Conservation (phyloP, 2,888 invertebrate species). For the Holacanthella duospinosa region DNA sequence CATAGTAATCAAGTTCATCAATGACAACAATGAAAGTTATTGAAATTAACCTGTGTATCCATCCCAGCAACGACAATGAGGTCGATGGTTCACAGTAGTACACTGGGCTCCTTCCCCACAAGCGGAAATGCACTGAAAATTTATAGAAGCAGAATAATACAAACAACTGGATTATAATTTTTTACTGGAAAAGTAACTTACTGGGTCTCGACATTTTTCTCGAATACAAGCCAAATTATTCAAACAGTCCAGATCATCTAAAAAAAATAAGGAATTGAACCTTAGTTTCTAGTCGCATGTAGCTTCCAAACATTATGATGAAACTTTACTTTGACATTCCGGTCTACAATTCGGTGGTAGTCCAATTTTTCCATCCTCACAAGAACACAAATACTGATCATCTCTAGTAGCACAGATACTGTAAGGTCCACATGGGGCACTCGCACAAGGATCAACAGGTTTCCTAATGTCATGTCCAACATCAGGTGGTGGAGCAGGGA, state of each 20-base stretch:
- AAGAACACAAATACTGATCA: slow-evolving; percentile 45
- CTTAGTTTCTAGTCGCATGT: neutral
- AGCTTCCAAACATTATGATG: neutral
- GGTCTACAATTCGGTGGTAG: slow-evolving; percentile 48
- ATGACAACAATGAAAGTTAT: too few relatives aligned
- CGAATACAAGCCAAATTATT: slow-evolving; percentile 50
- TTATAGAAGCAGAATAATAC: too few relatives aligned
- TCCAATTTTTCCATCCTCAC: slow-evolving; percentile 52
- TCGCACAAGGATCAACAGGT: slow-evolving; percentile 45
- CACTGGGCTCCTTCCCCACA: slow-evolving; percentile 58
- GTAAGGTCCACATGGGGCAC: slow-evolving; percentile 65
- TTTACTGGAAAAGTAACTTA: slow-evolving; percentile 37
- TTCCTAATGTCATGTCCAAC: neutral
- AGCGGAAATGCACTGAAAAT: slow-evolving; percentile 51
- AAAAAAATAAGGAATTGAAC: neutral
- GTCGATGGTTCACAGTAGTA: slow-evolving; percentile 46
- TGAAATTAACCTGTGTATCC: too few relatives aligned
- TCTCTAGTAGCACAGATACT: slow-evolving; percentile 45
- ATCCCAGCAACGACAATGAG: slow-evolving; percentile 62
- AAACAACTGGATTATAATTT: neutral
- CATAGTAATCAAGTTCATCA: too few relatives aligned
- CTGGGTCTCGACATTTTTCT: slow-evolving; percentile 45
- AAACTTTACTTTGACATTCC: slow-evolving; percentile 35
- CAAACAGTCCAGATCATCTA: slow-evolving; percentile 44
- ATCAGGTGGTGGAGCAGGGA: slow-evolving; percentile 38